Percentiles rank a stretch among this genome's conserved stretches.
These are phyloP conservation scores for Druon quercuslanigerum DNA, from an alignment of 1,140 invertebrate genomes.

Conservation along the genomic window DNA sequence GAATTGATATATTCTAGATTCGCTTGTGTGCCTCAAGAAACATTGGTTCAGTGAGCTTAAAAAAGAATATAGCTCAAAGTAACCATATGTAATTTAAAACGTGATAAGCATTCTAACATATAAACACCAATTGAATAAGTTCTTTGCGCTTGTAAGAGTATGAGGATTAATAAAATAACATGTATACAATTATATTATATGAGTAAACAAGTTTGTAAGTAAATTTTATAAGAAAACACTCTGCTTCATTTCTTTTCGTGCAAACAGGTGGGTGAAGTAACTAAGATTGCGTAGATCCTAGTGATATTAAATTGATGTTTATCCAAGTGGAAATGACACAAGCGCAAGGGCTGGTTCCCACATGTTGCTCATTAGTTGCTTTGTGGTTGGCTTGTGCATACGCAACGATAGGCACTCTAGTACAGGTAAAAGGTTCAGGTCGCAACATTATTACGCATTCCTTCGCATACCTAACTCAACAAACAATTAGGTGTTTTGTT, in stretches of 20 bases:
- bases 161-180: too few species aligned
- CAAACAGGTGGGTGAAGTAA: slow-evolving; percentile 31
- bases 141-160: too few species aligned
- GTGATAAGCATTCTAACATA: too few species aligned
- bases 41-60: too few species aligned
- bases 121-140: too few species aligned
- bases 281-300: slow-evolving; percentile 37
- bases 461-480: neutral
- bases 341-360: slow-evolving; percentile 41
- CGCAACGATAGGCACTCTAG: slow-evolving; percentile 1
- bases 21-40: too few species aligned
- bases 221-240: neutral
- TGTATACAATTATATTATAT: too few species aligned
- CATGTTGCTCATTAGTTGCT: slow-evolving; percentile 41
- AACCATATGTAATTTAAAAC: too few species aligned
- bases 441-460: neutral
- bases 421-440: neutral
- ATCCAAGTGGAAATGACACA: slow-evolving; percentile 55
- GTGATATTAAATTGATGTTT: slow-evolving; percentile 64
- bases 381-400: slow-evolving; percentile 11
- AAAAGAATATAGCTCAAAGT: too few species aligned
- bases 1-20: too few species aligned
- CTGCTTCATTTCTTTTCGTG: neutral
- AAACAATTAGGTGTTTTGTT: neutral
- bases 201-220: too few species aligned